Evolutionary conservation across 1,140 invertebrate species (phyloP).

Genomic region (Drosophila lowei): DNA sequence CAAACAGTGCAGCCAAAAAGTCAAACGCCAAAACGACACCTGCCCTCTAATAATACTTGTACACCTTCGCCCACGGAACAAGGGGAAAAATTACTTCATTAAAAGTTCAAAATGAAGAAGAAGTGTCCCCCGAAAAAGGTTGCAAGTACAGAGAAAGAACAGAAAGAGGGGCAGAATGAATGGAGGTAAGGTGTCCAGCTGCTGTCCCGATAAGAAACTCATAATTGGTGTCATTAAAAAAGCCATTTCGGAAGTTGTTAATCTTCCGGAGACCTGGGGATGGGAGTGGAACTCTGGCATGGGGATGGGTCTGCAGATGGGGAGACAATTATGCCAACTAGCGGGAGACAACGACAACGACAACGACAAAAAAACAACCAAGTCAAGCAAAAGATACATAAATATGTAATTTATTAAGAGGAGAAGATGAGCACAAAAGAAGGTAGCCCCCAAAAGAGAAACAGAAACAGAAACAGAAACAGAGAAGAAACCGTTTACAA

Average conservation of each 20-base stretch:
- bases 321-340: constrained; percentile 72
- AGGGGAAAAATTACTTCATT: constrained; percentile 73
- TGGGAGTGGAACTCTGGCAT: neutral
- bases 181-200: constrained; percentile 41
- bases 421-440: constrained; percentile 15
- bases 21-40: constrained; percentile 39
- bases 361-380: neutral
- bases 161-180: neutral
- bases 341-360: constrained; percentile 1
- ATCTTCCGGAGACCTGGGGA: constrained; percentile 50
- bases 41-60: constrained; percentile 55
- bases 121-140: constrained; percentile 36
- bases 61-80: constrained; percentile 17
- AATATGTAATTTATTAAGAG: constrained; percentile 79
- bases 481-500: constrained; percentile 52
- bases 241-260: constrained; percentile 79
- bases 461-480: constrained; percentile 4
- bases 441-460: neutral
- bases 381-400: constrained; percentile 59
- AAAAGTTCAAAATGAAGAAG: constrained; percentile 65
- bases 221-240: constrained; percentile 81
- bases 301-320: neutral
- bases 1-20: constrained; percentile 65
- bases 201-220: constrained; percentile 75
- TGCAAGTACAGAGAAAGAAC: neutral